Evolutionary conservation across 1,140 invertebrate species (phyloP).

Genomic region (Neomicropteryx cornuta): DNA sequence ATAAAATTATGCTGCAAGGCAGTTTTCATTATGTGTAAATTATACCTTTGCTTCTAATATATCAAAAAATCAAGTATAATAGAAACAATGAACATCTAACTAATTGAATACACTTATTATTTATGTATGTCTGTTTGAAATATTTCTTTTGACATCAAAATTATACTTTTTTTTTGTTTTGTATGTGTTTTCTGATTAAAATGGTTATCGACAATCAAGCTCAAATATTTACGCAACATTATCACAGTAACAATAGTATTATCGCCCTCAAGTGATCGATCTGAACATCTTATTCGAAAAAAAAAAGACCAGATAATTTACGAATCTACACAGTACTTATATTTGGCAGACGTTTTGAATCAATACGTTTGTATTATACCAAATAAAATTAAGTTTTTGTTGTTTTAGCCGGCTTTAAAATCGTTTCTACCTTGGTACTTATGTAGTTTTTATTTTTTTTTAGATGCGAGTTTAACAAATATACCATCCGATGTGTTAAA

Average conservation of each 20-base stretch:
- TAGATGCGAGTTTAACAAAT: slow-evolving; percentile 75
- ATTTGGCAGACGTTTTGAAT: slow-evolving; percentile 12
- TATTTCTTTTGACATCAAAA: too few relatives aligned
- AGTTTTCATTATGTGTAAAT: not conserved
- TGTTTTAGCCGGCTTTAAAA: slow-evolving; percentile 1
- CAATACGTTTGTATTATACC: slow-evolving; percentile 15
- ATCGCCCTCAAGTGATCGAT: too few relatives aligned
- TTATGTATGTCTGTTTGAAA: too few relatives aligned
- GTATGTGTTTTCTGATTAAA: too few relatives aligned
- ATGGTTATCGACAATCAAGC: too few relatives aligned
- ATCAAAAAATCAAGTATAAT: slow-evolving; percentile 3
- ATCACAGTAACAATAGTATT: too few relatives aligned
- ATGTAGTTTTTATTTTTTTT: slow-evolving; percentile 24
- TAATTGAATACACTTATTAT: too few relatives aligned
- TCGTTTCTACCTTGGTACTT: not conserved
- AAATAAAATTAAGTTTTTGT: slow-evolving; percentile 6
- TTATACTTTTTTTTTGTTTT: too few relatives aligned
- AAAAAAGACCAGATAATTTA: not conserved
- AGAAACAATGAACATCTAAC: not conserved
- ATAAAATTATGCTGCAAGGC: not conserved
- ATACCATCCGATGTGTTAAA: slow-evolving; percentile 55
- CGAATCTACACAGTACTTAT: slow-evolving; percentile 1
- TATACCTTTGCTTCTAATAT: slow-evolving; percentile 6
- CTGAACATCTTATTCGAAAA: too few relatives aligned
- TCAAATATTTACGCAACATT: too few relatives aligned